phyloP scores from a whole-genome alignment of 1,140 invertebrate genomes.

The Oreohelix idahoensis region DNA sequence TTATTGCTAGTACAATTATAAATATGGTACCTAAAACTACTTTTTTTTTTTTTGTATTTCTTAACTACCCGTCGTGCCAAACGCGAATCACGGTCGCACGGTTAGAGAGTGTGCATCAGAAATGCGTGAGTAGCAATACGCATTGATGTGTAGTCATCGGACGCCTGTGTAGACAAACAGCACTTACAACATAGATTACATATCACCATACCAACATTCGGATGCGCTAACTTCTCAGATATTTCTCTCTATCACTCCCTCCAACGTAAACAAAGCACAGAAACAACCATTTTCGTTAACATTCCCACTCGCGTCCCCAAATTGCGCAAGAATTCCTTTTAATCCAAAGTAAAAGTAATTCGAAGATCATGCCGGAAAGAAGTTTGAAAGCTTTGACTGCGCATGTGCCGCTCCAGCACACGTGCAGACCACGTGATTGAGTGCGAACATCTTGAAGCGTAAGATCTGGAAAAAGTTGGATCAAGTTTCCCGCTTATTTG shows the following conservation, averaged over 20 bases:
- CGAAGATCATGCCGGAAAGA: background rate
- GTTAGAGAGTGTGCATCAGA: too few species aligned
- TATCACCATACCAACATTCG: background rate
- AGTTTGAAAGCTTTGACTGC: background rate
- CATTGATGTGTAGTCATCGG: background rate
- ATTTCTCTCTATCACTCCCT: background rate
- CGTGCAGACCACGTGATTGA: slow-evolving; percentile 15
- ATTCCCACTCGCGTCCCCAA: background rate
- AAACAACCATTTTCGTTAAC: background rate
- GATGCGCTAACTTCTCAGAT: background rate
- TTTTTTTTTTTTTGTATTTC: too few species aligned
- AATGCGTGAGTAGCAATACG: too few species aligned
- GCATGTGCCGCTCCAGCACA: background rate
- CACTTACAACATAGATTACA: background rate
- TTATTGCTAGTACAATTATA: too few species aligned
- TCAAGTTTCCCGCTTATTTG: slow-evolving; percentile 23
- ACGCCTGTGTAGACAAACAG: background rate
- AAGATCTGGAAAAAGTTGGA: slow-evolving; percentile 17
- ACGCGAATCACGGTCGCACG: too few species aligned
- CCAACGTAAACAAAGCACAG: slow-evolving; percentile 1
- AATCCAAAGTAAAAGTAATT: background rate
- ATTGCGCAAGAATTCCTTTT: background rate
- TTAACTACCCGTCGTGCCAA: too few species aligned
- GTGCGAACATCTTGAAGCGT: slow-evolving; percentile 9
- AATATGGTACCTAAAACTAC: too few species aligned